Percentiles rank a stretch among this genome's conserved stretches.
These are phyloP conservation scores for Scyliorhinus canicula DNA, from an alignment of 2,797 vertebrate genomes.

Conservation along the genomic window DNA sequence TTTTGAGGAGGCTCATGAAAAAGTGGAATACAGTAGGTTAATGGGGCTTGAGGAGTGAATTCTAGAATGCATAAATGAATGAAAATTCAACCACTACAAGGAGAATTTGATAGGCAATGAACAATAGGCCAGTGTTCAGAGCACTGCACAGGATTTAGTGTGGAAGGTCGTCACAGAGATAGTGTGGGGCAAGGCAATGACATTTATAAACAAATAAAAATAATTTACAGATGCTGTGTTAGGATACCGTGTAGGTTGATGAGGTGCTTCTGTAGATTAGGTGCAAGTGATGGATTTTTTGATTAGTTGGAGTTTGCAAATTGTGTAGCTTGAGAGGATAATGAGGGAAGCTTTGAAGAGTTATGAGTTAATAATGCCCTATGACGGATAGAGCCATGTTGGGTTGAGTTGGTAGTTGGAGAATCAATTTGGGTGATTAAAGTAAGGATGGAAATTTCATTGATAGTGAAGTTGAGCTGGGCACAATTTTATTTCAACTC, in stretches of 20 bases:
- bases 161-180: neutral
- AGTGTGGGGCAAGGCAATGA: neutral
- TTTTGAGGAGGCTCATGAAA: neutral
- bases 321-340: neutral
- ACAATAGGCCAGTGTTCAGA: neutral
- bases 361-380: neutral
- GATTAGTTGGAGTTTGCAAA: neutral
- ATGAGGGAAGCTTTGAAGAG: neutral
- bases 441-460: neutral
- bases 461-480: neutral
- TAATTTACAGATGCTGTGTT: neutral
- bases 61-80: neutral
- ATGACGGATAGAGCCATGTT: neutral
- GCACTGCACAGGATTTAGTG: neutral
- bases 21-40: neutral
- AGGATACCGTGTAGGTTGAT: neutral
- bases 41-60: neutral
- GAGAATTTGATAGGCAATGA: neutral
- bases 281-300: neutral
- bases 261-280: neutral
- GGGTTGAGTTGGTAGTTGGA: neutral
- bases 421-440: neutral
- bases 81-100: neutral
- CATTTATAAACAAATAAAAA: neutral
- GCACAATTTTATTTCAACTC: too few relatives aligned